phyloP scores from a whole-genome alignment of 2,797 vertebrate species.

The Thripadectes ignobilis region DNA sequence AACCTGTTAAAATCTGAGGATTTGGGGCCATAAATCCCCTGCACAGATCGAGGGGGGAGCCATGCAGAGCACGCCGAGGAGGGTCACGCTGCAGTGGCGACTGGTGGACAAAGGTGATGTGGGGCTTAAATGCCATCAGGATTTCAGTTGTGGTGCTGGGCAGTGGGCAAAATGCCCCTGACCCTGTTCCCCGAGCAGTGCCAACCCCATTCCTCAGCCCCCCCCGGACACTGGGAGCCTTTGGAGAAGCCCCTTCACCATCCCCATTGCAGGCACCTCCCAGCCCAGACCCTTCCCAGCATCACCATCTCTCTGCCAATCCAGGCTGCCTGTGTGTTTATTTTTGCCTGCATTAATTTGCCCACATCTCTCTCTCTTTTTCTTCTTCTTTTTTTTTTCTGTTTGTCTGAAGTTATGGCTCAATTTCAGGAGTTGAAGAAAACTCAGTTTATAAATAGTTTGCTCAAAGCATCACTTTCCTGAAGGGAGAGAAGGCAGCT shows the following conservation, averaged over 20 bases:
- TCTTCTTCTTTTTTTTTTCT: rapidly evolving
- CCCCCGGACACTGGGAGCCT: rapidly evolving
- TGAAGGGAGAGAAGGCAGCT: neutral
- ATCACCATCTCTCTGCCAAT: neutral
- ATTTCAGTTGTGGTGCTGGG: rapidly evolving
- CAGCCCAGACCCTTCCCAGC: neutral
- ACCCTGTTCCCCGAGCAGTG: neutral
- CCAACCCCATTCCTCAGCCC: rapidly evolving
- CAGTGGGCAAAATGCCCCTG: rapidly evolving
- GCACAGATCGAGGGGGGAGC: neutral
- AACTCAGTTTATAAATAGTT: neutral
- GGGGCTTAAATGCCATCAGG: neutral
- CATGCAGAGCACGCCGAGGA: neutral
- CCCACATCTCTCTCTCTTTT: neutral
- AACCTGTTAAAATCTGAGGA: neutral
- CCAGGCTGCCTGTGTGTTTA: neutral
- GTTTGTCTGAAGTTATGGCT: neutral
- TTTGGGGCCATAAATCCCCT: neutral
- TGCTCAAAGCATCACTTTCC: neutral
- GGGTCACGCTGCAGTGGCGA: neutral
- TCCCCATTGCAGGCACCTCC: neutral
- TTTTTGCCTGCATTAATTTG: neutral
- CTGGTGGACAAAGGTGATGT: neutral
- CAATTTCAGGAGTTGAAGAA: neutral
- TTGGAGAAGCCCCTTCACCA: neutral